Percentiles rank a stretch among this genome's conserved stretches.
Evolutionary conservation across 2,888 invertebrate genomes (phyloP).

Genomic region (Agrochola lychnidis): DNA sequence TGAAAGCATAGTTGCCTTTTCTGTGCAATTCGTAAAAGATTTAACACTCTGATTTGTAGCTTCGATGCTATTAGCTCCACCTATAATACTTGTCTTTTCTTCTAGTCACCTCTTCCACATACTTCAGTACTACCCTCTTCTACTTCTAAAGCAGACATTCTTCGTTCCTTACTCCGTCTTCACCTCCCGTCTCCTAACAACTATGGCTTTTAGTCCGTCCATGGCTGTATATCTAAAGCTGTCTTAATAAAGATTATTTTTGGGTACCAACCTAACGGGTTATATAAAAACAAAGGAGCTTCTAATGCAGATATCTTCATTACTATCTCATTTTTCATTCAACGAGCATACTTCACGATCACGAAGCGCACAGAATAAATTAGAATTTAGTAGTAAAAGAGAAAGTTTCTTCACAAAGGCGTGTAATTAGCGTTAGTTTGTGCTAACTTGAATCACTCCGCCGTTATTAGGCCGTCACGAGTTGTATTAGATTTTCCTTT

Average conservation of each 20-base stretch:
- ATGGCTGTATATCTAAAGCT: neutral
- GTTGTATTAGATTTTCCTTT: slow-evolving; percentile 38
- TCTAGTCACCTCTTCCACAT: neutral
- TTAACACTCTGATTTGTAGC: neutral
- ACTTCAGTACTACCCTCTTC: no score
- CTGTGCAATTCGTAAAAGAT: no score
- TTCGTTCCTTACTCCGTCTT: neutral
- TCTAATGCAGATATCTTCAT: slow-evolving; percentile 53
- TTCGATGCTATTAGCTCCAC: neutral
- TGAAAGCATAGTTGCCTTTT: neutral
- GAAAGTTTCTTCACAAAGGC: slow-evolving; percentile 63
- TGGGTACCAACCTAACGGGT: slow-evolving; percentile 27
- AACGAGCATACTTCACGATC: slow-evolving; percentile 51
- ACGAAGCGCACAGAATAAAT: slow-evolving; percentile 63
- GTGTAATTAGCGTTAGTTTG: slow-evolving; percentile 62
- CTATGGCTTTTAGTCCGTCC: neutral
- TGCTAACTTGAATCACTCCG: slow-evolving; percentile 54
- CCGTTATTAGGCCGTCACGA: slow-evolving; percentile 54
- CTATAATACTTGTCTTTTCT: neutral
- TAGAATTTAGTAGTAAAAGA: slow-evolving; percentile 67
- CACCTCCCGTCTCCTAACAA: neutral
- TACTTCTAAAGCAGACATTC: neutral
- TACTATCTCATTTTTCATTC: slow-evolving; percentile 55
- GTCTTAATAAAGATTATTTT: slow-evolving; percentile 1
- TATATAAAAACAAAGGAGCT: slow-evolving; percentile 21